phyloP scores from a whole-genome alignment of 2,113 vertebrate genomes.

The Sinocyclocheilus maitianheensis region DNA sequence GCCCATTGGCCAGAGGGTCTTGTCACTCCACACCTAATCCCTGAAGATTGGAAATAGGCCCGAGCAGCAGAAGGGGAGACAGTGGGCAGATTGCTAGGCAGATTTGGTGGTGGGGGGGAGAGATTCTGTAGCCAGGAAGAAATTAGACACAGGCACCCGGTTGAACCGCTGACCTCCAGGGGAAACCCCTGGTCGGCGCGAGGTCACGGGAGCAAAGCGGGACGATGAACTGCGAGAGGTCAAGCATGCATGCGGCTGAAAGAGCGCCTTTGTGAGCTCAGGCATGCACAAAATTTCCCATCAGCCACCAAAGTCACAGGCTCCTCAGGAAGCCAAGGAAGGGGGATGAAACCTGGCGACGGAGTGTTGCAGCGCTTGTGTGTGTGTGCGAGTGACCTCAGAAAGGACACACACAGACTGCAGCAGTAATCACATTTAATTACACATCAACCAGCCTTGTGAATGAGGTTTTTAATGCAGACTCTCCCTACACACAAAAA shows the following conservation, averaged over 20 bases:
- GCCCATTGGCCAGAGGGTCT: conserved; percentile 79
- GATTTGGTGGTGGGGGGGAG: conserved; percentile 64
- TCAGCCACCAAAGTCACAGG: conserved; percentile 68
- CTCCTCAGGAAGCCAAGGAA: conserved; percentile 72
- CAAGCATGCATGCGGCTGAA: conserved; percentile 79
- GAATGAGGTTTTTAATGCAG: conserved; percentile 79
- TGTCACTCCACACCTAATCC: conserved; percentile 80
- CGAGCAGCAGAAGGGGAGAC: conserved; percentile 47
- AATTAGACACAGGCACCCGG: conserved; percentile 79
- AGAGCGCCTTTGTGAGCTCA: conserved; percentile 78
- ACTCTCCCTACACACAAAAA: conserved; percentile 68
- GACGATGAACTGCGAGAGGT: conserved; percentile 76
- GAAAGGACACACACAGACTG: conserved; percentile 64
- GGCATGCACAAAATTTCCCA: conserved; percentile 79
- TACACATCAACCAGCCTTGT: conserved; percentile 78
- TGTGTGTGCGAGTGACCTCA: conserved; percentile 69
- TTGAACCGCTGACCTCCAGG: conserved; percentile 72
- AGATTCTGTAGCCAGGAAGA: conserved; percentile 72
- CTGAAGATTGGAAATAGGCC: conserved; percentile 72
- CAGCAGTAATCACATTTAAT: conserved; percentile 85
- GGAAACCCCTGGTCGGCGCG: conserved; percentile 69
- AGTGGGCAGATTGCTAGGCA: conserved; percentile 54
- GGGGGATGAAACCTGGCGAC: conserved; percentile 63
- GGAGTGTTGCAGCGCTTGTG: conserved; percentile 57
- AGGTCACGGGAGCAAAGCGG: conserved; percentile 76